Evolutionary conservation across 2,888 invertebrate genomes (phyloP), one percentile per base, ranked within the genome.

Genomic region (Bellardia pandia): DNA sequence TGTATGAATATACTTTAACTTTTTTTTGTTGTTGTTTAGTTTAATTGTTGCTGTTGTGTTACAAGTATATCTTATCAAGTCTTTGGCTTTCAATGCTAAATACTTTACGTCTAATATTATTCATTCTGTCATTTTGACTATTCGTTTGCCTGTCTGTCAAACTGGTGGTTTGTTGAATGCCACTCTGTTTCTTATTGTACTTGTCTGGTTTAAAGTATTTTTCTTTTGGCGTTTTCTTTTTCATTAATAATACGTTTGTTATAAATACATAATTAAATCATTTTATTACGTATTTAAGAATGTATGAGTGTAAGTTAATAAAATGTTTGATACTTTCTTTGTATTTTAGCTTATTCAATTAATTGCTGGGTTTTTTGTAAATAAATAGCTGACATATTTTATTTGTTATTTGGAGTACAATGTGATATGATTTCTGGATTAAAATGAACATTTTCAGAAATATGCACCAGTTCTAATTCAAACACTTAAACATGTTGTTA

Each of bases 161-260:
- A 23, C 23, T 23, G 23, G 23, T 78, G 48, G 33, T 4, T 58
- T 33, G n/a, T 68, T 71, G 71, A n/a, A 16, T 81, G 23, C 14
- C 23, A 69, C 37, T 69, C 62, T 74, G 79, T 51, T 23, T 79
- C 16, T 75, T 56, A 40, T 56, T 79, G 53, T 75, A 45, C 45
- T 79, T 71, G 79, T 80, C 85, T 85, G 85, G 68, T 48, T 75
- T 80, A 53, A 85, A 85, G 85, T 80, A 53, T 40, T 58, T 62
- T 23, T 9, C 9, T 56, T 42, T 69, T 48, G 11, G 11, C 33
- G 4, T 40, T 53, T 33, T 62, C 1, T 16, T 23, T 69, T 60
- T 82, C 62, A 45, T 71, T 37, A 6, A 42, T 48, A 51, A 60
- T 58, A 60, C 60, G 60, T 68, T 79, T 83, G 60, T 74, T 75